Evolutionary conservation across 2,113 vertebrate genomes (phyloP), one percentile per base, ranked within the genome.

Genomic region (Zonotrichia leucophrys): DNA sequence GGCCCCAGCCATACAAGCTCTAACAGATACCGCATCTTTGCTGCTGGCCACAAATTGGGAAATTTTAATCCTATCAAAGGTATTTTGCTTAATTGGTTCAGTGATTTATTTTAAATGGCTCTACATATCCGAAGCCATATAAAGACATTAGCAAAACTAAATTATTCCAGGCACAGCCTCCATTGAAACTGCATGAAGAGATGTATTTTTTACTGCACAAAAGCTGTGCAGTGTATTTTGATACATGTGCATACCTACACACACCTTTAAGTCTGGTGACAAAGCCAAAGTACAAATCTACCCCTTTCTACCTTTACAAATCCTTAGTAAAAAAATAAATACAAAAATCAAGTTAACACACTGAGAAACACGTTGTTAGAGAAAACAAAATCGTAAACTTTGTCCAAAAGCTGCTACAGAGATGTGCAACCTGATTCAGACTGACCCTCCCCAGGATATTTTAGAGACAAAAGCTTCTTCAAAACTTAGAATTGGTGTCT

Each of bases 361-460:
- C 23, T 56, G 21, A 75, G 44, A 87, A 59, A 6, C 3, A 12
- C 8, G 14, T 35, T 74, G 18, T 25, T 72, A 79, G 50, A 70
- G 50, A 70, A 87, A 94, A 37, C 9, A 58, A 66, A 91, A 56
- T 15, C 10, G n/a, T 42, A 12, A 33, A 11, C 8, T 20, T 70
- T 4, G 41, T 15, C 25, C 15, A 19, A 74, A 81, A 62, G 37
- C 44, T 70, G 25, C n/a, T 78, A 33, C 12, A 39, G 42, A 41
- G 41, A 4, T 47, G 60, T 6, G 1, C 10, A 69, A 33, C n/a
- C 24, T 47, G 55, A 76, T 23, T 41, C 1, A 63, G 21, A 79
- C 10, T 0, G 0, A 22, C 5, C 14, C 18, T 60, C 23, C 30
- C 12, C 19, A 42, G 10, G 33, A 35, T 5, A 46, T 7, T 58